phyloP scores from a whole-genome alignment of 2,888 invertebrate species.

The Acrobasis repandana region DNA sequence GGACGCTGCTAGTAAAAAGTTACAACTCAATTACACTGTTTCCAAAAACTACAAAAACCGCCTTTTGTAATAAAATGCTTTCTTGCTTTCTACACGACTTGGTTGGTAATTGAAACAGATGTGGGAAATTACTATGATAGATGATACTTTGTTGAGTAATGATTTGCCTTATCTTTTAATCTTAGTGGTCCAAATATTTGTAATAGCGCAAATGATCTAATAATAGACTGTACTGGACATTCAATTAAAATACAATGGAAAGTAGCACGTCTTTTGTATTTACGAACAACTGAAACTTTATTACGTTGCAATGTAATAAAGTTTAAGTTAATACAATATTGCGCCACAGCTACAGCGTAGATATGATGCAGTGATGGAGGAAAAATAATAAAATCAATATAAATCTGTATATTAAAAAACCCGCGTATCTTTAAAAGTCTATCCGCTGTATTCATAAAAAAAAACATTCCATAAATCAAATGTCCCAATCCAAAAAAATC shows the following conservation, averaged over 20 bases:
- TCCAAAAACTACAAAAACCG: neutral
- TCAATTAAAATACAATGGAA: slow-evolving; percentile 1
- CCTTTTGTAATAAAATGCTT: slow-evolving; percentile 1
- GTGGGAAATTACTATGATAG: slow-evolving; percentile 8
- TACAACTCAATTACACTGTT: neutral
- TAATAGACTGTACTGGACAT: neutral
- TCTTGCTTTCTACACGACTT: neutral
- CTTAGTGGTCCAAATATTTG: neutral
- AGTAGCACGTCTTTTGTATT: neutral
- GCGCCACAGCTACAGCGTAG: too few species aligned
- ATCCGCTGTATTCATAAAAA: too few species aligned
- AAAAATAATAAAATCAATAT: too few species aligned
- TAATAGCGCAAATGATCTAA: slow-evolving; percentile 2
- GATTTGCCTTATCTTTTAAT: slow-evolving; percentile 2
- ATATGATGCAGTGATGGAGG: too few species aligned
- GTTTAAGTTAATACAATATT: neutral
- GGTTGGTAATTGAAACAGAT: slow-evolving; percentile 6
- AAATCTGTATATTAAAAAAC: too few species aligned
- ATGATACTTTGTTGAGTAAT: slow-evolving; percentile 6
- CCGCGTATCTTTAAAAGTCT: too few species aligned
- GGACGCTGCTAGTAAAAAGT: slow-evolving; percentile 9
- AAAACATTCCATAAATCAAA: too few species aligned
- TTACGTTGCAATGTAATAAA: neutral
- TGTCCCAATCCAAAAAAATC: too few species aligned
- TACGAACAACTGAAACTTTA: neutral